A percentile compares a stretch with the other conserved stretches of the same genome.
Evolutionary conservation across 2,113 vertebrate genomes (phyloP).

Genomic region (Malurus melanocephalus): DNA sequence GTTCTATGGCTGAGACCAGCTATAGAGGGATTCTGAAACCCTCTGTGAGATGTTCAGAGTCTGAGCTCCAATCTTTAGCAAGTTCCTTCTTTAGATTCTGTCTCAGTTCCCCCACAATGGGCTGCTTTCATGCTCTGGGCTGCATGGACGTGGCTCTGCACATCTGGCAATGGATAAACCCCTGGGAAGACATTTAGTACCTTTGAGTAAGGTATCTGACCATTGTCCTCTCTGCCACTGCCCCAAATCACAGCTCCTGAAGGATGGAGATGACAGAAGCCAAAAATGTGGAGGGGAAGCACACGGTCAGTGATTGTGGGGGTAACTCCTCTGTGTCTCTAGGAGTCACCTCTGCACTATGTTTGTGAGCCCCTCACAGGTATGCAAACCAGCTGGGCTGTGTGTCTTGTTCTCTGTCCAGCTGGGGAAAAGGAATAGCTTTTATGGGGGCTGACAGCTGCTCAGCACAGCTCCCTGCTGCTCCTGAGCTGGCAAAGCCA

Average conservation of each 20-base stretch:
- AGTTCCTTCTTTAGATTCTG: background rate
- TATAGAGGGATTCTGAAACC: background rate
- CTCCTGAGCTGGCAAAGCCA: background rate
- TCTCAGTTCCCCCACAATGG: background rate
- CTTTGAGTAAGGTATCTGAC: background rate
- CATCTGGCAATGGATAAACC: background rate
- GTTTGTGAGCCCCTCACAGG: background rate
- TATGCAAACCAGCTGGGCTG: background rate
- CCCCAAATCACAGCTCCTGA: background rate
- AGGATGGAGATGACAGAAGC: background rate
- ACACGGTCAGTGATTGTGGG: background rate
- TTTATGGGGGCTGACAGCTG: background rate
- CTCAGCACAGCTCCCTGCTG: background rate
- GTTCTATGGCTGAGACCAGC: background rate
- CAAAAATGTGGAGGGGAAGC: background rate
- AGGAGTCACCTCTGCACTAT: background rate
- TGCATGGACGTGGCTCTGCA: background rate
- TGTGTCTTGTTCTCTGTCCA: background rate
- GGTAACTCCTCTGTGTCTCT: background rate
- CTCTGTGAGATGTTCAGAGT: background rate
- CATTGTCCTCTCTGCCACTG: background rate
- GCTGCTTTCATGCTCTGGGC: background rate
- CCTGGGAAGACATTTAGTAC: background rate
- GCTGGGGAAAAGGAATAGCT: background rate
- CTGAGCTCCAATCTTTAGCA: background rate